Base-by-base conservation (phyloP, 1,140 invertebrate species). In the Aphidius ervi region DNA sequence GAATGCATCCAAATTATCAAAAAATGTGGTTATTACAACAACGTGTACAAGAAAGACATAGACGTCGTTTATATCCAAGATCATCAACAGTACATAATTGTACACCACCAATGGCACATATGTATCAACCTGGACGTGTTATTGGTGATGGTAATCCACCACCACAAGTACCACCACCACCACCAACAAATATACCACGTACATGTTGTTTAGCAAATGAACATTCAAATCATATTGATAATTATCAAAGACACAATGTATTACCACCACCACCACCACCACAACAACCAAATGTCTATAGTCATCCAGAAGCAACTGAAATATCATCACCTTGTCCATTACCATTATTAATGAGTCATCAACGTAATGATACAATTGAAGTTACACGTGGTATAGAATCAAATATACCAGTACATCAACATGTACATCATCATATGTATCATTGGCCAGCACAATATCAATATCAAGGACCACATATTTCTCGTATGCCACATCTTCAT, bases 11-110 rank as follows among this genome's bases (percentile, higher is more conserved):
- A 39, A 78, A 88, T 7, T 88, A 90, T 71, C 87, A 89, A 68
- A 81, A 87, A 64, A 72, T 91, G 23, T 90, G 88, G 87, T 81
- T 87, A 58, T 82, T 84, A 5, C 88, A 90, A 67, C 88, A 90
- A 64, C 84, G 87, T 58, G 83, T 85, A 70, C 85, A 89, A 79
- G 85, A 90, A 79, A 74, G 85, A 64, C 84, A 85, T 66, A 78
- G 87, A 41, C 81, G 86, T 60, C 78, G 82, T 60, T 79, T 85
- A 69, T 84, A 84, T 63, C 70, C 72, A 37, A 72, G 69, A 68
- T 61, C 65, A 20, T 57, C 68, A n/a, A 71, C 71, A 70, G 39
- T 61, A 49, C 74, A 74, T 58, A 62, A 64, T 62, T 73, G 69
- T 58, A 52, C 63, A 37, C 66, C 68, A 39, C 68, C 69, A 40